Conservation (phyloP, 2,797 vertebrate genomes). For the Neostethus bicornis region DNA sequence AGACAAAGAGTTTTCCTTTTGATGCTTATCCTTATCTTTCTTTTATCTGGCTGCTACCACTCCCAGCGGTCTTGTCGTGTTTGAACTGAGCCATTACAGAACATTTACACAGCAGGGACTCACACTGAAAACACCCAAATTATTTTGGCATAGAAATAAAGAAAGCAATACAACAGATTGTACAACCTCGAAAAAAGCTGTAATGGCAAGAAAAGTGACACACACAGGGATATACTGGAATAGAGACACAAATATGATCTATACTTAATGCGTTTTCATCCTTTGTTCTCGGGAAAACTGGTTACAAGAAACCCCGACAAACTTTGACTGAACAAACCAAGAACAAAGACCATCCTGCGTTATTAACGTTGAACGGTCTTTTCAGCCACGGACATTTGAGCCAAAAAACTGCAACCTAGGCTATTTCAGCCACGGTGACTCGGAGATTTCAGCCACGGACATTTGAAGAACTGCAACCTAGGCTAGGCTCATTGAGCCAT, state of each 20-base stretch:
- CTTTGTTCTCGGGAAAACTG: slow-evolving; percentile 28
- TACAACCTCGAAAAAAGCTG: neutral
- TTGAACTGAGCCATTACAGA: slow-evolving; percentile 6
- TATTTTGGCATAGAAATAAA: neutral
- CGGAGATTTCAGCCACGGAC: no score
- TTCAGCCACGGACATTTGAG: no score
- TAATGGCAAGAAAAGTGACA: neutral
- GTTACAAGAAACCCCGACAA: slow-evolving; percentile 49
- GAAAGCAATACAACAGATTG: neutral
- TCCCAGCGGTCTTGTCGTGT: slow-evolving; percentile 7
- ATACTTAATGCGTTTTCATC: slow-evolving; percentile 39
- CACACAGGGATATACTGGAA: neutral
- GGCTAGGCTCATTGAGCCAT: no score
- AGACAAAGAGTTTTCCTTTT: slow-evolving; percentile 4
- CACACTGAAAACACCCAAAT: neutral
- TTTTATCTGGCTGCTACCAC: neutral
- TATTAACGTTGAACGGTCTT: no score
- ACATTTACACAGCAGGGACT: slow-evolving; percentile 10
- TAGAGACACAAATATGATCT: slow-evolving; percentile 25
- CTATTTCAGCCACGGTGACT: no score
- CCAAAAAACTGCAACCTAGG: no score
- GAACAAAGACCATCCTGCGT: slow-evolving; percentile 35
- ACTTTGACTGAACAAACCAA: slow-evolving; percentile 34
- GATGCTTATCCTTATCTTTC: slow-evolving; percentile 4
- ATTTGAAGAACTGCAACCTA: no score